Conservation (phyloP, 2,113 vertebrate genomes). For the Ovis aries region DNA sequence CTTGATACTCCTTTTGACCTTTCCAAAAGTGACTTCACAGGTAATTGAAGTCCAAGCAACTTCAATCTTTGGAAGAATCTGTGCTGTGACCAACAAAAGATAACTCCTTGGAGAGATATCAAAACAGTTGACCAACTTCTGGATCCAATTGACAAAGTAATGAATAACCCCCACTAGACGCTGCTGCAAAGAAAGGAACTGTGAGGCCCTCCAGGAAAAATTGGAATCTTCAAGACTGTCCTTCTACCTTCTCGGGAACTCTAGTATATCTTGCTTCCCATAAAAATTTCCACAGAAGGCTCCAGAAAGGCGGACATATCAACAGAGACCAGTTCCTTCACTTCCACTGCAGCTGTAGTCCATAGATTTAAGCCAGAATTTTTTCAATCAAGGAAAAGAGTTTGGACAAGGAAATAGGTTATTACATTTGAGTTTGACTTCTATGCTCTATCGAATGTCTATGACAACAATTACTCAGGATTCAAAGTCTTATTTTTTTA, state of each 20-base stretch:
- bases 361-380: not conserved
- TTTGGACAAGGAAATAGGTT: not conserved
- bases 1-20: constrained; percentile 25
- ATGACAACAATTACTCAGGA: not conserved
- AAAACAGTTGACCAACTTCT: constrained; percentile 25
- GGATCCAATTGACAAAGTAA: not conserved
- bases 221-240: not conserved
- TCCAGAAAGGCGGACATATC: not conserved
- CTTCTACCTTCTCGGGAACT: not conserved
- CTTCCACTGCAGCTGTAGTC: not conserved
- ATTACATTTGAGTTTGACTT: not conserved
- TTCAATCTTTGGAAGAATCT: not conserved
- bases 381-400: not conserved
- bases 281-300: constrained; percentile 9
- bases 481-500: not conserved
- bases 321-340: not conserved
- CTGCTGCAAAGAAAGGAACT: not conserved
- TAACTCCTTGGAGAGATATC: constrained; percentile 24
- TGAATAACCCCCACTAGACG: not conserved
- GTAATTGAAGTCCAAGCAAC: constrained; percentile 26
- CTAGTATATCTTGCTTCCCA: not conserved
- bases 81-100: not conserved
- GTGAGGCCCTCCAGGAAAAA: not conserved
- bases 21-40: constrained; percentile 39
- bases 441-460: not conserved